Percentiles rank a stretch among this genome's conserved stretches.
Evolutionary conservation across 2,888 invertebrate genomes (phyloP).

Genomic region (Campopleginae sp.): DNA sequence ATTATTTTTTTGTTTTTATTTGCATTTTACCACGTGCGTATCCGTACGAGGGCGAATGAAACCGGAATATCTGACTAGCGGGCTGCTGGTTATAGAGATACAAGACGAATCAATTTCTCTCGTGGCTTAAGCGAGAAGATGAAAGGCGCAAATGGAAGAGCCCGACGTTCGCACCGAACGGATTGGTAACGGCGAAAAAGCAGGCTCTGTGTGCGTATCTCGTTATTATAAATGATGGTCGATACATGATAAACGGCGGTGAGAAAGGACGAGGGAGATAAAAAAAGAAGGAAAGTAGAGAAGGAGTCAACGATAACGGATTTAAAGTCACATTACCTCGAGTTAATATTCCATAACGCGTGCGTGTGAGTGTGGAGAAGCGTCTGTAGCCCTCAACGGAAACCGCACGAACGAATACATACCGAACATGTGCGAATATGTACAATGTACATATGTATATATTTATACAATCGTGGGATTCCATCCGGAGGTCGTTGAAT

Average conservation of each 20-base stretch:
- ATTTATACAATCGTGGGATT: conserved; percentile 33
- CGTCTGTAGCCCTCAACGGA: conserved; percentile 29
- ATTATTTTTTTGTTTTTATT: conserved; percentile 4
- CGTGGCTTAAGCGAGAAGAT: conserved; percentile 19
- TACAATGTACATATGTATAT: conserved; percentile 19
- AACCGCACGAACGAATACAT: conserved; percentile 23
- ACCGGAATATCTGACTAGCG: conserved; percentile 48
- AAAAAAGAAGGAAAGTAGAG: not conserved
- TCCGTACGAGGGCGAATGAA: conserved; percentile 33
- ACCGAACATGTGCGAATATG: not conserved
- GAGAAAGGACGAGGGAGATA: not conserved
- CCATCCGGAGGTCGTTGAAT: conserved; percentile 70
- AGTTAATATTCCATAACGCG: conserved; percentile 75
- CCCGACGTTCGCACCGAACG: conserved; percentile 22
- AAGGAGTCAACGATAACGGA: conserved; percentile 28
- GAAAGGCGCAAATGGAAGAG: conserved; percentile 42
- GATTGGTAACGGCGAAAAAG: conserved; percentile 12
- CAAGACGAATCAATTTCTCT: conserved; percentile 62
- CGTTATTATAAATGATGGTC: conserved; percentile 17
- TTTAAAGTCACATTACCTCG: conserved; percentile 70
- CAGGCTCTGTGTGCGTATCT: conserved; percentile 24
- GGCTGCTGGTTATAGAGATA: conserved; percentile 28
- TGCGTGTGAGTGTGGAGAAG: conserved; percentile 61
- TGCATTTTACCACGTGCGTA: conserved; percentile 29
- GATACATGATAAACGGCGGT: conserved; percentile 14